Percentiles rank a stretch among this genome's conserved stretches.
Evolutionary conservation across 1,140 invertebrate genomes (phyloP).

Genomic region (Drosophila sulfurigaster): DNA sequence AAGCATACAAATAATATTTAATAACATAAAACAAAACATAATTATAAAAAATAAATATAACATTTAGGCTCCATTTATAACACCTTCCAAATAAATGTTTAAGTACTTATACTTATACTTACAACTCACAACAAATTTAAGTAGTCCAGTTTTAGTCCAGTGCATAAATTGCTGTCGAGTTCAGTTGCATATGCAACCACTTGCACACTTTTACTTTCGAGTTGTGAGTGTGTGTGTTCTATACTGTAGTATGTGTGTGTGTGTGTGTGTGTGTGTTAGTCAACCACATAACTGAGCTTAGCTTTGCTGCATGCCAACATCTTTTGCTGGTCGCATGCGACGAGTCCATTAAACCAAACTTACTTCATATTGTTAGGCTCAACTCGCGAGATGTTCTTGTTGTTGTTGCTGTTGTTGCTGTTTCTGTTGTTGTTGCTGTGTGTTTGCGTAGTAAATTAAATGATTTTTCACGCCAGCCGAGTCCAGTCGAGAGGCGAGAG

Average conservation of each 20-base stretch:
- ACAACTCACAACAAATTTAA: neutral
- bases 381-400: neutral
- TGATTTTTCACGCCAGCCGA: constrained; percentile 74
- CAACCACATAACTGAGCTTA: constrained; percentile 68
- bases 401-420: constrained; percentile 15
- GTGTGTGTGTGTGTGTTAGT: constrained; percentile 19
- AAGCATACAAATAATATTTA: too few relatives aligned
- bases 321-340: constrained; percentile 46
- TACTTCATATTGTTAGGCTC: constrained; percentile 72
- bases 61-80: too few relatives aligned
- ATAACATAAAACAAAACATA: too few relatives aligned
- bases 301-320: constrained; percentile 47
- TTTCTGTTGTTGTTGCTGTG: constrained; percentile 27
- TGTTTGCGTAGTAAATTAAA: constrained; percentile 81
- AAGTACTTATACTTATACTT: too few relatives aligned
- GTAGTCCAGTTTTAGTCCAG: neutral
- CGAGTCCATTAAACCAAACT: constrained; percentile 80
- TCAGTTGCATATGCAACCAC: constrained; percentile 36
- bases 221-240: constrained; percentile 17
- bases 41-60: too few relatives aligned
- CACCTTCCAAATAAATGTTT: too few relatives aligned
- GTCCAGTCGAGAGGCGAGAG: constrained; percentile 3
- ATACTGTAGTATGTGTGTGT: constrained; percentile 6
- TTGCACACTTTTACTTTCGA: constrained; percentile 47
- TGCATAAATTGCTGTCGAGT: constrained; percentile 26